Evolutionary conservation across 2,797 vertebrate species (phyloP).

Genomic region (Danio jaintianensis): DNA sequence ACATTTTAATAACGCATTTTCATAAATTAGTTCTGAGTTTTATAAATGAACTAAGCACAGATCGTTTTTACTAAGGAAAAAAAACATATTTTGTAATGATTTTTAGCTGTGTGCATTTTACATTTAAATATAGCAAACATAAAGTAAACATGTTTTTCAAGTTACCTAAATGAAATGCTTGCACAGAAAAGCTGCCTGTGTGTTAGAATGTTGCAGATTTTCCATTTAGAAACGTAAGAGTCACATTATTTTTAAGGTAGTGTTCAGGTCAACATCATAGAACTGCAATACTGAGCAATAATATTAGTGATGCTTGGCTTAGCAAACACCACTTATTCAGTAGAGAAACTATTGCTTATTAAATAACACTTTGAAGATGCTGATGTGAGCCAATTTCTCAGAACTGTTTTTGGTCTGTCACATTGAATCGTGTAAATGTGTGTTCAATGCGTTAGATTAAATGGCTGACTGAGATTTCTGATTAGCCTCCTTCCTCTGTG

Average conservation of each 20-base stretch:
- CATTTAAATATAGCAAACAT: background rate
- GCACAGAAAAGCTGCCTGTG: background rate
- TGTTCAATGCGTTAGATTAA: conserved; percentile 34
- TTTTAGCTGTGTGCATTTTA: background rate
- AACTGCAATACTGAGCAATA: background rate
- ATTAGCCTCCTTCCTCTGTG: conserved; percentile 17
- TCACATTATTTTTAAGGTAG: background rate
- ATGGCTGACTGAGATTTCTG: conserved; percentile 24
- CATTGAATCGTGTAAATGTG: conserved; percentile 2
- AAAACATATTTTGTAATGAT: no score
- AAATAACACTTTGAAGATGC: conserved; percentile 2
- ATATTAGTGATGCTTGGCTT: background rate
- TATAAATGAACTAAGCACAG: no score
- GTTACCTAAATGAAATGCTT: background rate
- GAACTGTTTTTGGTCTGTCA: conserved; percentile 13
- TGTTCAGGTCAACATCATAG: background rate
- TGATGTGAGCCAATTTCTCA: background rate
- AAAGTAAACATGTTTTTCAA: background rate
- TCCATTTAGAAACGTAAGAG: background rate
- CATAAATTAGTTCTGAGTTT: no score
- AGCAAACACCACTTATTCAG: background rate
- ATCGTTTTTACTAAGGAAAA: no score
- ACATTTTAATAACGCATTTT: no score
- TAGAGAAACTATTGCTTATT: background rate
- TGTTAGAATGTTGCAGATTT: background rate